phyloP scores from a whole-genome alignment of 2,888 invertebrate genomes.

The Drosophila atroscutellata region DNA sequence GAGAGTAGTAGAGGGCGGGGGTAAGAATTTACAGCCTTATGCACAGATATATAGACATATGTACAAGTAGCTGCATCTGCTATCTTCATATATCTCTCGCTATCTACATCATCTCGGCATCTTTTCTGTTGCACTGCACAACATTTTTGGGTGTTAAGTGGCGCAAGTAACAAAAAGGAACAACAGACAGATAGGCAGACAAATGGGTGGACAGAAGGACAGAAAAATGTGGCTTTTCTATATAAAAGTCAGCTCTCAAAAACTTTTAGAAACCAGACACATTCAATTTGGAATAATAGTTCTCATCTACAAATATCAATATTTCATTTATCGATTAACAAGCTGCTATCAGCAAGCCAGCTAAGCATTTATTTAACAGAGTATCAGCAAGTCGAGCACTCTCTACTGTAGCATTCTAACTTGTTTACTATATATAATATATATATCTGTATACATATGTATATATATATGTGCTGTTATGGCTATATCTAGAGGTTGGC shows the following conservation, averaged over 20 bases:
- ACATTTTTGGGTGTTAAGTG: neutral
- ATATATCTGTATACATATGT: neutral
- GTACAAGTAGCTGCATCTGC: conserved; percentile 9
- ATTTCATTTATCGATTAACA: neutral
- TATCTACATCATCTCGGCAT: conserved; percentile 1
- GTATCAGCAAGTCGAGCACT: neutral
- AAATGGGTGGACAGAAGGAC: neutral
- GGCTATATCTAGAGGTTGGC: conserved; percentile 17
- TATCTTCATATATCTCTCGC: neutral
- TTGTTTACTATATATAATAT: neutral
- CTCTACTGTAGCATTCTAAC: neutral
- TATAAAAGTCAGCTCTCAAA: neutral
- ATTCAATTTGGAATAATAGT: neutral
- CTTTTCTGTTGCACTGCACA: neutral
- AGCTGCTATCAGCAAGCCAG: neutral
- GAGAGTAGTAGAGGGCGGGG: neutral
- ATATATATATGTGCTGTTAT: conserved; percentile 19
- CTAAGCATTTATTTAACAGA: neutral
- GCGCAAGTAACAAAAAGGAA: neutral
- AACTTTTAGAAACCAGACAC: neutral
- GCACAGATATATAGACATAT: conserved; percentile 1
- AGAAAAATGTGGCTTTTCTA: neutral
- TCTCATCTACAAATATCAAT: neutral
- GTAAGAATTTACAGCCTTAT: conserved; percentile 7
- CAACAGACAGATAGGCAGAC: neutral